Evolutionary conservation across 2,888 invertebrate genomes (phyloP), one percentile per base, ranked within the genome.

Genomic region (Clusia tigrina): DNA sequence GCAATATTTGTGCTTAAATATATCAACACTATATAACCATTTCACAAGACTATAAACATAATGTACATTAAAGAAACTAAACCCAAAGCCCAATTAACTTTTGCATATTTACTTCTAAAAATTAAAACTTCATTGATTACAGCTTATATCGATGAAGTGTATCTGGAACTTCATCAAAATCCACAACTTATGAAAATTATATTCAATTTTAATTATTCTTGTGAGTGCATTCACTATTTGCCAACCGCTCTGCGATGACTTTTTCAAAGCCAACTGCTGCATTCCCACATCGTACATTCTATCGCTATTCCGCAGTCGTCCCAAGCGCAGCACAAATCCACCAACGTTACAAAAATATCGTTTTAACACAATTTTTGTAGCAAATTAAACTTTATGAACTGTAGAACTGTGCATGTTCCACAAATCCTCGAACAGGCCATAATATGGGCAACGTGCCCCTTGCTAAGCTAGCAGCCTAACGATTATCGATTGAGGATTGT

Each of bases 351-450:
- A 38, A 55, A 56, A 60, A 76, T 77, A 78, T 74, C 76, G 73
- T 75, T 77, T 79, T 76, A 78, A 79, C 71, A 78, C 74, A 78
- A 79, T 78, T 78, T 76, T 68, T 77, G 70, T 71, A 71, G 75
- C 74, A 71, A 79, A 78, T 78, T 80, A 78, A n/a, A 78, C 75
- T 79, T 79, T 79, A 79, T 77, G 78, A 79, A 79, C 77, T 78
- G 77, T 79, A 76, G 72, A 76, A 74, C 72, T 67, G 58, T 2
- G 48, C 22, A n/a, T 54, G 54, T 25, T 54, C 54, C 25, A n/a
- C 2, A 54, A 54, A 54, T 54, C 54, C 54, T 2, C 54, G 25
- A 54, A 17, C 18, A 26, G n/a, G 18, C 5, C n/a, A 54, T 12
- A 26, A 54, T 26, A 54, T n/a, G n/a, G n/a, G n/a, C n/a, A n/a